Percentiles rank a stretch among this genome's conserved stretches.
phyloP scores from a whole-genome alignment of 2,888 invertebrate species.

The Sesia bembeciformis region DNA sequence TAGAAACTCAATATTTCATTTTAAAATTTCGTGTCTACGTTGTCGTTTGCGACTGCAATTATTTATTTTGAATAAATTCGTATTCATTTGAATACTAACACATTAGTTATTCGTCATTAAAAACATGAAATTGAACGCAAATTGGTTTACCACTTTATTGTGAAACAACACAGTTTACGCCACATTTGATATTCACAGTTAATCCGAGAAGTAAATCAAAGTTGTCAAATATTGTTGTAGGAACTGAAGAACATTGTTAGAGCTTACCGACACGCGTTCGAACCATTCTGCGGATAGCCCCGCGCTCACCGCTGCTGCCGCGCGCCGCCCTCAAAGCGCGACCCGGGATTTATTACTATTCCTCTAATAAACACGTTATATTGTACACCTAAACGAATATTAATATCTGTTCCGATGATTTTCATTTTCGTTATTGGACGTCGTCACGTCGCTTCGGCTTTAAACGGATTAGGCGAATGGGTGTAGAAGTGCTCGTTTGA shows the following conservation, averaged over 20 bases:
- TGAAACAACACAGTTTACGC: not conserved
- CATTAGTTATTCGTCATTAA: not conserved
- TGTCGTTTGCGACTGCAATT: no score
- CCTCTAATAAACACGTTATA: conserved; percentile 65
- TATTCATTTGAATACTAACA: no score
- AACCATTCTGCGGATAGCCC: conserved; percentile 49
- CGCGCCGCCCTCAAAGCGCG: not conserved
- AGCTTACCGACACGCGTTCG: conserved; percentile 56
- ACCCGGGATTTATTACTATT: conserved; percentile 46
- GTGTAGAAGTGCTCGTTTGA: no score
- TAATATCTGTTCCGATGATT: conserved; percentile 55
- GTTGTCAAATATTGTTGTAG: conserved; percentile 44
- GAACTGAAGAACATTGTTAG: conserved; percentile 56
- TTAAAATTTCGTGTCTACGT: not conserved
- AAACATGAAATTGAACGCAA: not conserved
- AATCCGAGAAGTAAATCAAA: conserved; percentile 48
- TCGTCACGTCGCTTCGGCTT: conserved; percentile 30
- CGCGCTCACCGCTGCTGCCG: conserved; percentile 11
- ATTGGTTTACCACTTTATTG: no score
- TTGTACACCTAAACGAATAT: conserved; percentile 55
- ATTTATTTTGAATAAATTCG: no score
- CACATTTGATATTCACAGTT: not conserved
- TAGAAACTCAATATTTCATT: not conserved
- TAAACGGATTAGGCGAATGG: no score
- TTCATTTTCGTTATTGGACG: conserved; percentile 46